Evolutionary conservation across 2,113 vertebrate genomes (phyloP).

Genomic region (Misgurnus anguillicaudatus): DNA sequence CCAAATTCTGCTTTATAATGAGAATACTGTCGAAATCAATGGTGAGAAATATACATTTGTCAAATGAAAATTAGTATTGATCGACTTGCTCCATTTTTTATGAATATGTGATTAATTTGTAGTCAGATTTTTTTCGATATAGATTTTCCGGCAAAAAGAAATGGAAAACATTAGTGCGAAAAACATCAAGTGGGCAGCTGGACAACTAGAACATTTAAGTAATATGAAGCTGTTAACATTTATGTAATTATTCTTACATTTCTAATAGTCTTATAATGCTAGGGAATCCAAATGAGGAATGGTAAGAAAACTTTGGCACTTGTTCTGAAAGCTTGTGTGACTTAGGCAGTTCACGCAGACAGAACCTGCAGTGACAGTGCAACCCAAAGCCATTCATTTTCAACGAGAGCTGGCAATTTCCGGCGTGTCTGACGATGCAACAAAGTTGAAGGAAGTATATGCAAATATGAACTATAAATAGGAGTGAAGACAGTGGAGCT

Average conservation of each 20-base stretch:
- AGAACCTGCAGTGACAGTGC: background rate
- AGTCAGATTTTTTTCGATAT: background rate
- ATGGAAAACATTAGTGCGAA: background rate
- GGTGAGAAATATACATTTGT: constrained; percentile 70
- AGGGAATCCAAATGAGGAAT: no score
- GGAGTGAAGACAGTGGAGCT: background rate
- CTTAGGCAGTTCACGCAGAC: background rate
- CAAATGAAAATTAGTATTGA: constrained; percentile 70
- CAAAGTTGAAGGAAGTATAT: no score
- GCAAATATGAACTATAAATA: background rate
- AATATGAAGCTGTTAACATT: no score
- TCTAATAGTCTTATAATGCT: no score
- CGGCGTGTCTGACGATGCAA: no score
- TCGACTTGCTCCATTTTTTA: constrained; percentile 44
- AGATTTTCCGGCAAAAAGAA: background rate
- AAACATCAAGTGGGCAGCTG: no score
- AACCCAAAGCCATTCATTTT: background rate
- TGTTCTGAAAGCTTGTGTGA: background rate
- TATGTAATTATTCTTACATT: no score
- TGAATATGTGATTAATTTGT: constrained; percentile 40
- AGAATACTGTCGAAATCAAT: constrained; percentile 66
- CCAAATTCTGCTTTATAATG: constrained; percentile 72
- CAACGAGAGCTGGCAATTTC: background rate
- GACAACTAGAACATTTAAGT: no score
- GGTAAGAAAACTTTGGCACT: background rate